phyloP scores from a whole-genome alignment of 2,113 vertebrate species.

The Microtus richardsoni region DNA sequence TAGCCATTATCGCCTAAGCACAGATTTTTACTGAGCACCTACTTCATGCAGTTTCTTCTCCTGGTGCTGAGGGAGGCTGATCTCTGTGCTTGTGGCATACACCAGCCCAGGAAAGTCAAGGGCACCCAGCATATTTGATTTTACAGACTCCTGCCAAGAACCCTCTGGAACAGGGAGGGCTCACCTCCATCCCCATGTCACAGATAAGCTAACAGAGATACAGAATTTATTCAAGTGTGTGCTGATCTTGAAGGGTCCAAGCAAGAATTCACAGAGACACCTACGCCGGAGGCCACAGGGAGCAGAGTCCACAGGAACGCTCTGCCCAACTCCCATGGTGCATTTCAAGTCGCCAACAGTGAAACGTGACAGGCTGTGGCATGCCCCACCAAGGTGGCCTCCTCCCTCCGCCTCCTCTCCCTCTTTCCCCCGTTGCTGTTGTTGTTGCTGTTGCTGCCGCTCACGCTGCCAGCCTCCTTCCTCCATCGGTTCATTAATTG shows the following conservation, averaged over 20 bases:
- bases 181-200: not conserved
- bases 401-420: too few relatives aligned
- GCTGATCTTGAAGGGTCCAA: not conserved
- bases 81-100: not conserved
- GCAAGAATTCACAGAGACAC: not conserved
- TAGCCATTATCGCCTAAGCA: not conserved
- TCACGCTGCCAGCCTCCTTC: not conserved
- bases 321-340: too few relatives aligned
- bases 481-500: not conserved
- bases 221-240: not conserved
- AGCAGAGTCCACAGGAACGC: rapidly evolving
- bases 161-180: not conserved
- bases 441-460: rapidly evolving
- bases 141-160: not conserved
- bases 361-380: not conserved
- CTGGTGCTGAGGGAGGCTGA: not conserved
- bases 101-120: not conserved
- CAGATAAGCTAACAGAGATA: not conserved
- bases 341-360: not conserved
- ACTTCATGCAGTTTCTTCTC: rapidly evolving
- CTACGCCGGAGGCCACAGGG: not conserved
- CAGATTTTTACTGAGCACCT: not conserved
- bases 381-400: not conserved
- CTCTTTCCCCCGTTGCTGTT: rapidly evolving
- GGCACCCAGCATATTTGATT: not conserved